Base-by-base conservation (phyloP, 2,888 invertebrate species). In the Lobophora halterata region DNA sequence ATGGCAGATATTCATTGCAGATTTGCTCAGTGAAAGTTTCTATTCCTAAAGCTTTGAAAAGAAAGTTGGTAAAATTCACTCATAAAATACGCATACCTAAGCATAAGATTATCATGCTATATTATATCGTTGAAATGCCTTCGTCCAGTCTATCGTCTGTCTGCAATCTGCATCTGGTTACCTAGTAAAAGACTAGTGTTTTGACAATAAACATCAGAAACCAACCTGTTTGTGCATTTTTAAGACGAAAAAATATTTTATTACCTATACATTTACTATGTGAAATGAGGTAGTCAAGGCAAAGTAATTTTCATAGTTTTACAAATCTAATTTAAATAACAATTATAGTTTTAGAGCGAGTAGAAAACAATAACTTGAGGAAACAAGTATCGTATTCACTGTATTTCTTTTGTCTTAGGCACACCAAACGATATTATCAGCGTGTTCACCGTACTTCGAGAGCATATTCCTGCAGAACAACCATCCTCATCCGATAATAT, bases 381-480 rank as follows among this genome's bases (percentile, higher is more conserved):
- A n/a, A n/a, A n/a, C n/a, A 10, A 5, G 3, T 13, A 1, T 7
- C 5, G n/a, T 8, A 12, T 18, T 12, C 16, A 9, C n/a, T 3
- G n/a, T 25, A 9, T 14, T 28, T 8, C 39, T 50, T 52, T 76
- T 79, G 71, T 89, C 91, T 57, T 88, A 93, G 91, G 97, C 97
- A 72, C 97, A 97, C 88, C 96, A 96, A 89, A 95, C 95, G 60
- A 95, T 97, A 83, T 89, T 97, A 61, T 96, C 96, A 49, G 97
- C 96, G 65, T 97, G 96, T 88, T 96, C 96, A 88, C 96, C 96
- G 54, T 97, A 96, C 89, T 97, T 97, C 86, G 96, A 97, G 90
- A 95, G 90, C 78, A 93, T 96, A 89, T 95, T 96, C 87, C 90
- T 95, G 71, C 94, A 95, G 87, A 96, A 95, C 79, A 90, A 90